Evolutionary conservation across 2,888 invertebrate species (phyloP).

Genomic region (Limnephilus rhombicus): DNA sequence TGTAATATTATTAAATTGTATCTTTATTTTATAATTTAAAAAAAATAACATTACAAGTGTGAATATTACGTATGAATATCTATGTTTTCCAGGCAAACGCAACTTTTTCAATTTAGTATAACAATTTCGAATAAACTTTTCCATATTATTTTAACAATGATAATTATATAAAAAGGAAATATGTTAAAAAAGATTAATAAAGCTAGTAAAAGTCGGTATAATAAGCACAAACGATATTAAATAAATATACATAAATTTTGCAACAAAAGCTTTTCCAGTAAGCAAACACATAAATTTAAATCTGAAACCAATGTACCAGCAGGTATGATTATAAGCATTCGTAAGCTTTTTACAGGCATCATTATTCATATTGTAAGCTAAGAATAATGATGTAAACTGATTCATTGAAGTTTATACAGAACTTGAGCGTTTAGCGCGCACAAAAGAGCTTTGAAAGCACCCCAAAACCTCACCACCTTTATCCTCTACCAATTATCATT

Average conservation of each 20-base stretch:
- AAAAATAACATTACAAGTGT: too few species aligned
- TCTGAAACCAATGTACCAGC: background rate
- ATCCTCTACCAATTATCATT: constrained; percentile 65
- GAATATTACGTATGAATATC: background rate
- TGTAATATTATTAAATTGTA: too few species aligned
- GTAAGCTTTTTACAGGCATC: background rate
- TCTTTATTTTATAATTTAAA: too few species aligned
- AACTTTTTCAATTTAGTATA: background rate
- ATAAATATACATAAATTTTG: too few species aligned
- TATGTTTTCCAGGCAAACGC: background rate
- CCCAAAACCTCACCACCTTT: constrained; percentile 52
- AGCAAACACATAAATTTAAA: background rate
- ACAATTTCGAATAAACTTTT: too few species aligned
- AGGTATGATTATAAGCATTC: background rate
- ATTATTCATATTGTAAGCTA: constrained; percentile 7
- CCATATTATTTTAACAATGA: too few species aligned
- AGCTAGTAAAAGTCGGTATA: too few species aligned
- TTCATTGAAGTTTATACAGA: constrained; percentile 46
- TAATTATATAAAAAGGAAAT: too few species aligned
- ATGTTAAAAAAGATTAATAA: too few species aligned
- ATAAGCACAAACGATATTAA: too few species aligned
- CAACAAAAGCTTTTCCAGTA: background rate
- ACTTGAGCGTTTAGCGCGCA: constrained; percentile 45
- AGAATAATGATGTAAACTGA: constrained; percentile 48
- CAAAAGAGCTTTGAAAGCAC: constrained; percentile 58